phyloP scores from a whole-genome alignment of 2,113 vertebrate genomes.

The Papio anubis region DNA sequence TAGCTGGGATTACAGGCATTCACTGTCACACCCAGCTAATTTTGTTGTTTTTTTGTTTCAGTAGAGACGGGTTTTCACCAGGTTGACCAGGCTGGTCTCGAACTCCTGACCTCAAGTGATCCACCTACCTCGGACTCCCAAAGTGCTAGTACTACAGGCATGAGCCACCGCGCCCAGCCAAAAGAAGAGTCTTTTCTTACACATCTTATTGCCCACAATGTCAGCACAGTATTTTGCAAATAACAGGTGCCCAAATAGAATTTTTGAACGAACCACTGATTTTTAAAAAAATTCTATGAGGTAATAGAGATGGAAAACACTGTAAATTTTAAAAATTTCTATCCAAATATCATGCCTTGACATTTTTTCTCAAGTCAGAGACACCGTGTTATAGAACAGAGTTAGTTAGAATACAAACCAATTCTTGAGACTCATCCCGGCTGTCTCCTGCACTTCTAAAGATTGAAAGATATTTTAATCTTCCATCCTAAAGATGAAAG shows the following conservation, averaged over 20 bases:
- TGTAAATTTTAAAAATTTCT: neutral
- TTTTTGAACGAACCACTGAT: neutral
- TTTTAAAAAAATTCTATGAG: neutral
- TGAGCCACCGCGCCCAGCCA: neutral
- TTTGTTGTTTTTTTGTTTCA: no score
- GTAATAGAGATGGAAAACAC: neutral
- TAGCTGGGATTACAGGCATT: no score
- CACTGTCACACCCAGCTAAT: no score
- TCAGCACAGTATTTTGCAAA: neutral
- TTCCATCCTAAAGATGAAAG: neutral
- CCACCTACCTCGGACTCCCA: no score
- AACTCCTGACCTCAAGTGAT: no score
- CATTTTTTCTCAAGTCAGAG: neutral
- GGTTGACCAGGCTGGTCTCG: no score
- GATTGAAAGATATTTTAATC: neutral
- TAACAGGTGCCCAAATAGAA: neutral
- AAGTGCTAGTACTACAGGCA: no score
- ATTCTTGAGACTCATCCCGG: neutral
- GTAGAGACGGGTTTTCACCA: no score
- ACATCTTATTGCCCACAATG: neutral
- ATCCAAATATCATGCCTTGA: neutral
- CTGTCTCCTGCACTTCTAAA: neutral
- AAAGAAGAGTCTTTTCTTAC: neutral
- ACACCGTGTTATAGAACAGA: neutral
- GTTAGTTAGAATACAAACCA: neutral